Base-by-base conservation (phyloP, 1,140 invertebrate species). In the Drosophila melanica region DNA sequence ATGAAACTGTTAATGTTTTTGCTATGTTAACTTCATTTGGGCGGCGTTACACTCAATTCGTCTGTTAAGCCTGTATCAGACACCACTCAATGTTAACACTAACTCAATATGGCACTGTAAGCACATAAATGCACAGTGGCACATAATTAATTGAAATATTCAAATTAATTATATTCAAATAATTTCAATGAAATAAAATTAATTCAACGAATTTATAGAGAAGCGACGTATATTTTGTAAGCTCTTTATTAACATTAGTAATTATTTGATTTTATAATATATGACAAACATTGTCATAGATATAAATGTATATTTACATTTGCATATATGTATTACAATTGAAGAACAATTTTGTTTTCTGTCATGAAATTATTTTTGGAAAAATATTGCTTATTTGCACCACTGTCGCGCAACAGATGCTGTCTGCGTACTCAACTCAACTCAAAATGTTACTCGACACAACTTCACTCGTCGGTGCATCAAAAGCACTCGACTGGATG, bases 341-440 rank as follows among this genome's bases (percentile, higher is more conserved):
- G 1, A 10, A 35, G 2, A 35, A 10, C 10, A 10, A 9, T 1
- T 35, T 35, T 1, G 30, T 35, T 9, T 8, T 35, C 33, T 35
- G 0, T 1, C 33, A 9, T 35, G 8, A 10, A 35, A 9, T 9
- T 35, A 35, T 35, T 9, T 6, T 27, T 7, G 6, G 5, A 0
- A 6, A 6, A 27, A 27, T 27, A 27, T 27, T 27, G 5, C 9
- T n/a, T 16, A 0, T 30, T 35, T 37, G 18, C 50, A 55, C 42
- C 77, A 79, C 64, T 65, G 77, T 79, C 30, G 48, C 63, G 77
- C 55, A 35, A 48, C 57, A 62, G 69, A 51, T 71, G 68, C 45
- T 16, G 18, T 33, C 37, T 37, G 20, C 37, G 18, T 48, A 39
- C 45, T 50, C 12, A 18, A 60, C 37, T 60, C 59, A 54, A 67